Conservation (phyloP, 2,888 invertebrate genomes). For the Orthosia gracilis region DNA sequence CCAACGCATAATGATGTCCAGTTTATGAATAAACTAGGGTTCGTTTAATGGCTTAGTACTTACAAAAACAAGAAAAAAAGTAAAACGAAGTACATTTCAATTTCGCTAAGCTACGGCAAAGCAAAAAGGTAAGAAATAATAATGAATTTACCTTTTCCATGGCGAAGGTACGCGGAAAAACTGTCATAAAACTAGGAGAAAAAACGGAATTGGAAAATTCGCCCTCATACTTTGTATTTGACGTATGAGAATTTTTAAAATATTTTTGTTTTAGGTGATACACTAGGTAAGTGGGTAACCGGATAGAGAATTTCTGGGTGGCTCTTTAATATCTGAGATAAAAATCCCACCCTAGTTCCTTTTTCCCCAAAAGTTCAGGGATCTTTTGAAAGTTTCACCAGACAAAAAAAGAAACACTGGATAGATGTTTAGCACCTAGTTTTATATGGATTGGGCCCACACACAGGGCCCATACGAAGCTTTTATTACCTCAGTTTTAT, state of each 20-base stretch:
- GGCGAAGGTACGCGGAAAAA: slow-evolving; percentile 18
- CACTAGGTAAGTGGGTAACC: not conserved
- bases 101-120: slow-evolving; percentile 36
- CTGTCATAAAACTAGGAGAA: slow-evolving; percentile 21
- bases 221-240: not conserved
- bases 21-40: slow-evolving; percentile 16
- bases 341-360: too few relatives aligned
- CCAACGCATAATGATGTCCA: not conserved
- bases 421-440: too few relatives aligned
- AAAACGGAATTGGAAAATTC: slow-evolving; percentile 27
- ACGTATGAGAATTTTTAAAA: not conserved
- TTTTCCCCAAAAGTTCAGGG: too few relatives aligned
- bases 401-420: too few relatives aligned
- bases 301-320: too few relatives aligned
- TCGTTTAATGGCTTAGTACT: not conserved
- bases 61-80: slow-evolving; percentile 16
- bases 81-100: slow-evolving; percentile 55
- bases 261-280: not conserved
- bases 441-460: too few relatives aligned
- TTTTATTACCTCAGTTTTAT: too few relatives aligned
- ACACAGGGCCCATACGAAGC: too few relatives aligned
- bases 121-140: slow-evolving; percentile 36
- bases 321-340: too few relatives aligned
- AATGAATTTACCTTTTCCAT: slow-evolving; percentile 46
- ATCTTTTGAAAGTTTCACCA: too few relatives aligned